phyloP scores from a whole-genome alignment of 2,113 vertebrate genomes.

The Actinemys pallida region DNA sequence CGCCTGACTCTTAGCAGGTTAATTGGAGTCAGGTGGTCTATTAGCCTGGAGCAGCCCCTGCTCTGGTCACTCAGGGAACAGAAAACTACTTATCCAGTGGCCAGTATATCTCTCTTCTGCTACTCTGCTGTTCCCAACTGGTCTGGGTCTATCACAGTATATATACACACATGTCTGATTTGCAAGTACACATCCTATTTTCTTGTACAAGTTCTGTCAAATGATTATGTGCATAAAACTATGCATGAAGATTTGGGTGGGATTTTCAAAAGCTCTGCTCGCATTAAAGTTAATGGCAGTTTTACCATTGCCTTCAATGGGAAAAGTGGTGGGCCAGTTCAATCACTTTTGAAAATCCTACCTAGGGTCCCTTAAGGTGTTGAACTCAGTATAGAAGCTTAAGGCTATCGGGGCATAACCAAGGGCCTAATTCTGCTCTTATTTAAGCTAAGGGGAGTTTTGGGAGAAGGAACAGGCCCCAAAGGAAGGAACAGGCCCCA shows the following conservation, averaged over 20 bases:
- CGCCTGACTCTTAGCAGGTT: too few species aligned
- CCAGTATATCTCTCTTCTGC: too few species aligned
- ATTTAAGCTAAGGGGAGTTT: neutral
- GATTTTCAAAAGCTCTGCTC: neutral
- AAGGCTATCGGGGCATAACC: neutral
- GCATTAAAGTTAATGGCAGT: neutral
- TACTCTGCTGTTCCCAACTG: too few species aligned
- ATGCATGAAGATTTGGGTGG: neutral
- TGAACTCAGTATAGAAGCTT: neutral
- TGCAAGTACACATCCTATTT: fast-evolving
- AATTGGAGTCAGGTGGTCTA: too few species aligned
- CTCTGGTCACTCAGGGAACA: too few species aligned
- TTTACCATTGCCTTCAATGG: neutral
- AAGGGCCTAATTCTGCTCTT: neutral
- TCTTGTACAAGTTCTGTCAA: neutral
- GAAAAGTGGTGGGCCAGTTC: neutral
- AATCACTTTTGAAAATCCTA: neutral
- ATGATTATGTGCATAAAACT: neutral
- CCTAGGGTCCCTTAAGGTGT: neutral
- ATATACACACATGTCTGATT: neutral
- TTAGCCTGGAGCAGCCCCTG: too few species aligned
- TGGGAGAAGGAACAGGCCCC: neutral
- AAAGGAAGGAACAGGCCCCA: too few species aligned
- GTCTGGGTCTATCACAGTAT: too few species aligned
- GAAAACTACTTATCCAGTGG: too few species aligned